Conservation (phyloP, 2,797 vertebrate species). For the Allobates femoralis region DNA sequence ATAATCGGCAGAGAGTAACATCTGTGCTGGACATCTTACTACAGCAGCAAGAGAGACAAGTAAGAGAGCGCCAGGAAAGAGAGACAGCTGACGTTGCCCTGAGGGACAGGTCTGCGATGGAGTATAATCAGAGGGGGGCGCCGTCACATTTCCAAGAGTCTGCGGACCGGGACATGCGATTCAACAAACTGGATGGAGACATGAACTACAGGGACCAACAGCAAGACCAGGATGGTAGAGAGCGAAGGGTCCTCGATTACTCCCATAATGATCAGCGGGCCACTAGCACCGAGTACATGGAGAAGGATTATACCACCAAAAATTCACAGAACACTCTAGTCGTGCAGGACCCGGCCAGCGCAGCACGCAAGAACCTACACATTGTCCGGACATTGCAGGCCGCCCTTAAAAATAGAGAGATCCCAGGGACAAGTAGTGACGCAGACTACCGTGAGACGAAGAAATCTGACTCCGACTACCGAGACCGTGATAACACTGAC, state of each 20-base stretch:
- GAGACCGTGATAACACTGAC: slow-evolving; percentile 4
- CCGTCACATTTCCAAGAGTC: slow-evolving; percentile 72
- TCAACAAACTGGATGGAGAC: slow-evolving; percentile 76
- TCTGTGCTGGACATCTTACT: neutral
- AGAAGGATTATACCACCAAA: slow-evolving; percentile 59
- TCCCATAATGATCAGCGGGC: slow-evolving; percentile 78
- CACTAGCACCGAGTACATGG: slow-evolving; percentile 78
- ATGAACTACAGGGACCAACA: slow-evolving; percentile 83
- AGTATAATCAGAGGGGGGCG: slow-evolving; percentile 77
- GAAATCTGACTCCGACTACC: slow-evolving; percentile 39
- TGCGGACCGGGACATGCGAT: slow-evolving; percentile 88
- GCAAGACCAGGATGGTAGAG: slow-evolving; percentile 87
- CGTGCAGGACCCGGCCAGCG: neutral
- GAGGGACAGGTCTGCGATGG: slow-evolving; percentile 67
- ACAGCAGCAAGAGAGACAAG: slow-evolving; percentile 14
- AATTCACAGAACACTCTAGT: neutral
- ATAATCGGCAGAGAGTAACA: neutral
- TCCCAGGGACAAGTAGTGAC: slow-evolving; percentile 4
- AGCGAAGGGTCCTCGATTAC: slow-evolving; percentile 81
- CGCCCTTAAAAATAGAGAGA: neutral
- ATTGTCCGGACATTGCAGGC: neutral
- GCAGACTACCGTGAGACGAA: slow-evolving; percentile 40
- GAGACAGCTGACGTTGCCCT: slow-evolving; percentile 44
- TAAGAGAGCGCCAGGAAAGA: slow-evolving; percentile 3
- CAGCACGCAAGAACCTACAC: slow-evolving; percentile 66